Evolutionary conservation across 2,888 invertebrate genomes (phyloP), one percentile per base, ranked within the genome.

Genomic region (Eupithecia inturbata): DNA sequence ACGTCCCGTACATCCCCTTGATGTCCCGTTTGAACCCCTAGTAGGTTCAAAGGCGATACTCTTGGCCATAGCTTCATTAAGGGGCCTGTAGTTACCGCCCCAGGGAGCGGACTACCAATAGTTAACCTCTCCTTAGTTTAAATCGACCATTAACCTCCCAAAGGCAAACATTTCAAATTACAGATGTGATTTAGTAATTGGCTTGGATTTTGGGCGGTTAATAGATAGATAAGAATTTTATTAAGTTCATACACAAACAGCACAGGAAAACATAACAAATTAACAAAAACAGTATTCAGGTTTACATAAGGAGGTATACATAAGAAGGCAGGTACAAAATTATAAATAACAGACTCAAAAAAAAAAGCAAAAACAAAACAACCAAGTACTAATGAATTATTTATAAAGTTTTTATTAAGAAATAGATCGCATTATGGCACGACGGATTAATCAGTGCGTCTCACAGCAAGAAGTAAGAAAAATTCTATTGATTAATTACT

Each of bases 71-170:
- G 74, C 73, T 77, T 77, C 79, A 82, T 80, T 82, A 82, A 76
- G 77, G 72, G 75, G 77, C 78, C 81, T 80, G 84, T 81, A 81
- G 78, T 80, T 79, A 77, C 74, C 57, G 80, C 82, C 81, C 83
- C 85, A 79, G 82, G 67, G 79, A 70, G 79, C 75, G 79, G 76
- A 80, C 82, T 82, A 82, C 79, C 82, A 81, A 80, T 83, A 82
- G 83, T 88, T 89, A 89, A 87, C 89, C 89, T 88, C 83, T 80
- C 84, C 83, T 85, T 83, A 85, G 85, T 88, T 89, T 89, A 87
- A 90, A 90, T 87, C 86, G 89, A 82, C 88, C 87, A 87, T 89
- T 86, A 86, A 84, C 82, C 84, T 84, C 86, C 83, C 82, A 73
- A 72, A 84, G 85, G 85, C 81, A 85, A 87, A 85, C 86, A 86